Evolutionary conservation across 1,140 invertebrate genomes (phyloP).

Genomic region (Sinonovacula constricta): DNA sequence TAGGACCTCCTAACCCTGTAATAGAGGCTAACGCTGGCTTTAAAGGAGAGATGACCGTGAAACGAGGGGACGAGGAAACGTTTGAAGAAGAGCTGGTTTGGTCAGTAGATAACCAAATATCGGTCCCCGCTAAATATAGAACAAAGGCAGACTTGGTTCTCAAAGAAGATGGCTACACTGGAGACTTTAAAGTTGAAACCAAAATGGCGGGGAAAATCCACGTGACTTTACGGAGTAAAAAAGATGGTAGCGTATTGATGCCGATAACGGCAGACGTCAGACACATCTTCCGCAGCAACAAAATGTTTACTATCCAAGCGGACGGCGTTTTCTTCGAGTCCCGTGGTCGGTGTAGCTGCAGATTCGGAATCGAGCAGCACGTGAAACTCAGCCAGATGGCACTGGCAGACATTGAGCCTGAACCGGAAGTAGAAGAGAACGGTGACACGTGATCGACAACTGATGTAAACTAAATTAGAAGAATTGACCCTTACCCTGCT

Average conservation of each 20-base stretch:
- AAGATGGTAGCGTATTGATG: constrained; percentile 74
- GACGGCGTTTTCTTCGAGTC: constrained; percentile 70
- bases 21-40: constrained; percentile 80
- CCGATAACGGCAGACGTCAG: constrained; percentile 71
- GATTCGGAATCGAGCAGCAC: constrained; percentile 78
- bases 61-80: constrained; percentile 76
- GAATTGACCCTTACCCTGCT: no score
- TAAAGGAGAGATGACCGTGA: constrained; percentile 78
- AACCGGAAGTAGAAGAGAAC: constrained; percentile 35
- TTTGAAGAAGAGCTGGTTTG: constrained; percentile 79
- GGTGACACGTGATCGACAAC: no score
- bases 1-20: constrained; percentile 73
- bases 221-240: constrained; percentile 72
- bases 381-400: constrained; percentile 65
- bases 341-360: constrained; percentile 75
- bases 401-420: constrained; percentile 38
- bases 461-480: no score
- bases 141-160: constrained; percentile 80
- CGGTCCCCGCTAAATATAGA: constrained; percentile 76
- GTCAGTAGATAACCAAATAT: constrained; percentile 79
- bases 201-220: constrained; percentile 78
- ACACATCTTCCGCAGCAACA: constrained; percentile 71
- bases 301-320: constrained; percentile 70
- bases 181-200: constrained; percentile 77
- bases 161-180: constrained; percentile 79